These are phyloP conservation scores for Peromyscus nudipes DNA, from an alignment of 2,797 vertebrate species.

Conservation along the genomic window DNA sequence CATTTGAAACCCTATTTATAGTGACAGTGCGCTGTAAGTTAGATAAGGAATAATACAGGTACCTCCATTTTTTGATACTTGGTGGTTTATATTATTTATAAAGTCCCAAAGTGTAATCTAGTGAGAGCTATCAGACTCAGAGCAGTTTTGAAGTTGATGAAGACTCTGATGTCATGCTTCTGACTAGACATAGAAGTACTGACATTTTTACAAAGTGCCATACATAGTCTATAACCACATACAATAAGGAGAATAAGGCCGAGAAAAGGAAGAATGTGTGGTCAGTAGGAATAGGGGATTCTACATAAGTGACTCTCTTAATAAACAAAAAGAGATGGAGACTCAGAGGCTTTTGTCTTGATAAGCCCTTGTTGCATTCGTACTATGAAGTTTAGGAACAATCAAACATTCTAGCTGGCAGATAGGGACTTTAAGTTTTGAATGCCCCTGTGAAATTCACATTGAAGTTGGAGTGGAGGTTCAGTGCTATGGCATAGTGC, in stretches of 20 bases:
- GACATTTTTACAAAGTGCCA: not conserved
- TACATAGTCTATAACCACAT: not conserved
- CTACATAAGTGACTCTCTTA: not conserved
- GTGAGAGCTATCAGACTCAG: not conserved
- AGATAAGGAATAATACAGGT: slow-evolving; percentile 28
- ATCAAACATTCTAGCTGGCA: not conserved
- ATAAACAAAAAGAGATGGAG: not conserved
- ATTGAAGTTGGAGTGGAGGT: not conserved
- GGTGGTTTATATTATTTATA: not conserved
- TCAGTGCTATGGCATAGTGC: not conserved
- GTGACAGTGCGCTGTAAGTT: not conserved
- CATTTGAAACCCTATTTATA: slow-evolving; percentile 22
- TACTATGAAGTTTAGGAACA: not conserved
- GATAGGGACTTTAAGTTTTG: not conserved
- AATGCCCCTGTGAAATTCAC: not conserved
- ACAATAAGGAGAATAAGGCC: not conserved
- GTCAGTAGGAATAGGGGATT: not conserved
- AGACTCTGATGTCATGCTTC: not conserved
- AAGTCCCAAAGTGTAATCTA: not conserved
- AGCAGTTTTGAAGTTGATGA: not conserved
- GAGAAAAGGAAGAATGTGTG: not conserved
- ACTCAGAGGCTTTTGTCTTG: not conserved
- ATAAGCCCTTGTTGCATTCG: not conserved
- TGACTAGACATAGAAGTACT: not conserved
- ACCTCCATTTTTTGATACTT: not conserved